Conservation (phyloP, 2,888 invertebrate genomes). For the Dasysyrphus albostriatus region DNA sequence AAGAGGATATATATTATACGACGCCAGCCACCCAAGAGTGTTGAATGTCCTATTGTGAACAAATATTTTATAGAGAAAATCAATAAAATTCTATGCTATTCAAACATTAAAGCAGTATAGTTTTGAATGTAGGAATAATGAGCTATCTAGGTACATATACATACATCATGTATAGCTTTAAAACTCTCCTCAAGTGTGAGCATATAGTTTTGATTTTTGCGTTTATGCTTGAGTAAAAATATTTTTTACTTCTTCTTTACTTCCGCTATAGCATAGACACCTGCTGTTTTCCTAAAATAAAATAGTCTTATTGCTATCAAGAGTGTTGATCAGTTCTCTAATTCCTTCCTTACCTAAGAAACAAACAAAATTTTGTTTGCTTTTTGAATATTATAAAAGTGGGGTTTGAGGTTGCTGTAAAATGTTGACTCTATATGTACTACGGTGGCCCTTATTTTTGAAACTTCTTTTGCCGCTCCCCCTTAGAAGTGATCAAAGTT, state of each 20-base stretch:
- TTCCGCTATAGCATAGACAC: conserved; percentile 32
- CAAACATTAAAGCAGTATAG: conserved; percentile 13
- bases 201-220: conserved; percentile 27
- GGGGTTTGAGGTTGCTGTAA: too few species aligned
- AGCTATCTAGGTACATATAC: too few species aligned
- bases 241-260: not conserved
- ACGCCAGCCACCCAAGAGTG: not conserved
- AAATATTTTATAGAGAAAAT: conserved; percentile 57
- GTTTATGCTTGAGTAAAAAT: not conserved
- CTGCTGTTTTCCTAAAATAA: conserved; percentile 45
- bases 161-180: not conserved
- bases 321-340: not conserved
- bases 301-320: not conserved
- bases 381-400: too few species aligned
- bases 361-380: too few species aligned
- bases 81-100: conserved; percentile 53
- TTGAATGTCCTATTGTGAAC: conserved; percentile 49
- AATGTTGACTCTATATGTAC: too few species aligned
- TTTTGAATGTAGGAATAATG: not conserved
- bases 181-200: not conserved
- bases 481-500: too few species aligned
- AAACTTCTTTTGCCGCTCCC: too few species aligned
- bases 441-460: too few species aligned
- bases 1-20: conserved; percentile 30
- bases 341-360: not conserved